phyloP scores from a whole-genome alignment of 2,888 invertebrate genomes.

The Operophtera brumata region DNA sequence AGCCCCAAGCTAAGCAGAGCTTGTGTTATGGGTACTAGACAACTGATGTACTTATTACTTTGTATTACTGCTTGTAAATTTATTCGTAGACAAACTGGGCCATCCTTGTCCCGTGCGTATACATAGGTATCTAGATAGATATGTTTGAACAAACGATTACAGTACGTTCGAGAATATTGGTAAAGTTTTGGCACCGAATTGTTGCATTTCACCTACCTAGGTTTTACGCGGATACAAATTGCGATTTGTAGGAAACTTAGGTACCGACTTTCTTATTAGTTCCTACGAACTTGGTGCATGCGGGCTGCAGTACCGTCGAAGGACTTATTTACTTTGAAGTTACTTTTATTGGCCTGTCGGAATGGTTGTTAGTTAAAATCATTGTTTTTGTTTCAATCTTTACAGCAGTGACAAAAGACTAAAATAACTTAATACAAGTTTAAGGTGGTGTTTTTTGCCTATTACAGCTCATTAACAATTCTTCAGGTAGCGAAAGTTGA shows the following conservation, averaged over 20 bases:
- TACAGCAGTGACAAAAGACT: no score
- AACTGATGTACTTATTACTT: no score
- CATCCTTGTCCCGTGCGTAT: no score
- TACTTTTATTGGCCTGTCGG: not conserved
- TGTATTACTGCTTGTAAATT: no score
- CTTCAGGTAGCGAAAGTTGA: no score
- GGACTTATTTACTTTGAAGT: slow-evolving; percentile 14
- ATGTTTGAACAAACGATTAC: slow-evolving; percentile 14
- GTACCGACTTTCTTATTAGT: slow-evolving; percentile 22
- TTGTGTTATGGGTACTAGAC: no score
- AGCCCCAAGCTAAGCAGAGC: no score
- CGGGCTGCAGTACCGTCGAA: slow-evolving; percentile 9
- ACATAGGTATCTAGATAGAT: not conserved
- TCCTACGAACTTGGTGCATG: slow-evolving; percentile 15
- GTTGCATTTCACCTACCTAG: slow-evolving; percentile 13
- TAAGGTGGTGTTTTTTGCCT: no score
- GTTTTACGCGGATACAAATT: slow-evolving; percentile 34
- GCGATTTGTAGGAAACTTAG: slow-evolving; percentile 27
- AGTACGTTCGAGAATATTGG: slow-evolving; percentile 31
- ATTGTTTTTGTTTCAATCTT: not conserved
- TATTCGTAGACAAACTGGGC: no score
- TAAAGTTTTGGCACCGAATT: slow-evolving; percentile 32
- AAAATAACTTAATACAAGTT: no score
- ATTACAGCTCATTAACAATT: no score
- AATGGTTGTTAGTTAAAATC: not conserved